Evolutionary conservation across 2,113 vertebrate species (phyloP).

Genomic region (Saimiri boliviensis): DNA sequence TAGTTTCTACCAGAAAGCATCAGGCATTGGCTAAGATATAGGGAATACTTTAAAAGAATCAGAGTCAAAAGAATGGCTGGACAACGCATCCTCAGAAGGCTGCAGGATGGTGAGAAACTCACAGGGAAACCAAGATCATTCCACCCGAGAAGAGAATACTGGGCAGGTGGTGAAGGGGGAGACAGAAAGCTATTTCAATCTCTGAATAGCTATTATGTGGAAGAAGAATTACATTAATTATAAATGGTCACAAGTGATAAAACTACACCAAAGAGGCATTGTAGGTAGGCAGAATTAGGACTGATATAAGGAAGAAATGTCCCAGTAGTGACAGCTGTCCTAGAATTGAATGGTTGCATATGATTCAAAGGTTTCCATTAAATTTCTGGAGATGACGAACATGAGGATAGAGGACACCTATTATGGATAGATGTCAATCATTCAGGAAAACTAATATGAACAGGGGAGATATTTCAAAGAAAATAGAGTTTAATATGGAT

Average conservation of each 20-base stretch:
- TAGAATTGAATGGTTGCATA: neutral
- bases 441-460: neutral
- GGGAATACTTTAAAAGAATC: neutral
- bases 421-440: neutral
- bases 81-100: neutral
- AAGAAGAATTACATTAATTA: neutral
- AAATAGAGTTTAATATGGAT: neutral
- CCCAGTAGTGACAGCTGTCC: neutral
- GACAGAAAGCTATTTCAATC: neutral
- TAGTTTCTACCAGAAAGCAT: neutral
- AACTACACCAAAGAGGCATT: neutral
- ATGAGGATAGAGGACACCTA: neutral
- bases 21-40: neutral
- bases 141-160: neutral
- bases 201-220: neutral
- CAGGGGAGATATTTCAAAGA: neutral
- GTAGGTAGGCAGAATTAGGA: neutral
- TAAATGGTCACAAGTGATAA: neutral
- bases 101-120: neutral
- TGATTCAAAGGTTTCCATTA: neutral
- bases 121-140: neutral
- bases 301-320: neutral
- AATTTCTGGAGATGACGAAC: neutral
- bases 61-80: neutral
- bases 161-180: neutral